phyloP scores from a whole-genome alignment of 1,140 invertebrate species.

The Araneus ventricosus region DNA sequence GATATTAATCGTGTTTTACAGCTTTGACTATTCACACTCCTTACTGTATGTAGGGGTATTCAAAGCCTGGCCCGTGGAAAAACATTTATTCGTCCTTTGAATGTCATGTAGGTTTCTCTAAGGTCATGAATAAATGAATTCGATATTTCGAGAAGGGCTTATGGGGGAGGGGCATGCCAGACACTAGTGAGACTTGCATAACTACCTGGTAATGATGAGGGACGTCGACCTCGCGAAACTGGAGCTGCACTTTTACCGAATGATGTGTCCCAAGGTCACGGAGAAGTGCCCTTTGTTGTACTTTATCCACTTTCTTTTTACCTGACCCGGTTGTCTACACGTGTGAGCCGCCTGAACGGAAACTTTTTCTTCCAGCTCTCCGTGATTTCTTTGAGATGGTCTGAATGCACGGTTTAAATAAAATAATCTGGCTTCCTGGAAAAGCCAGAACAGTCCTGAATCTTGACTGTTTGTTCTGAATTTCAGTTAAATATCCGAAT shows the following conservation, averaged over 20 bases:
- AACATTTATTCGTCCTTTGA: no score
- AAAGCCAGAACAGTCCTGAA: no score
- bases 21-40: no score
- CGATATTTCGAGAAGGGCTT: background rate
- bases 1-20: no score
- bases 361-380: background rate
- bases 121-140: background rate
- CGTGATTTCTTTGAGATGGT: background rate
- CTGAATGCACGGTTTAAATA: no score
- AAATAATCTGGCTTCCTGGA: no score
- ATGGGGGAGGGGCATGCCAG: background rate
- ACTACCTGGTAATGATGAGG: background rate
- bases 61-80: no score
- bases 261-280: background rate
- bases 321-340: background rate
- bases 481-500: no score
- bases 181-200: background rate
- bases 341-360: background rate
- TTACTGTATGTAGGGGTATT: no score
- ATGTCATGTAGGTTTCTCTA: background rate
- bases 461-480: no score
- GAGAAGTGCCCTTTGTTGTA: background rate
- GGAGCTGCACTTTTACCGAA: background rate
- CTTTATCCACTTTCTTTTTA: background rate
- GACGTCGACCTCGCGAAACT: background rate